phyloP scores from a whole-genome alignment of 2,888 invertebrate species.

The Sarcophaga subvicina region DNA sequence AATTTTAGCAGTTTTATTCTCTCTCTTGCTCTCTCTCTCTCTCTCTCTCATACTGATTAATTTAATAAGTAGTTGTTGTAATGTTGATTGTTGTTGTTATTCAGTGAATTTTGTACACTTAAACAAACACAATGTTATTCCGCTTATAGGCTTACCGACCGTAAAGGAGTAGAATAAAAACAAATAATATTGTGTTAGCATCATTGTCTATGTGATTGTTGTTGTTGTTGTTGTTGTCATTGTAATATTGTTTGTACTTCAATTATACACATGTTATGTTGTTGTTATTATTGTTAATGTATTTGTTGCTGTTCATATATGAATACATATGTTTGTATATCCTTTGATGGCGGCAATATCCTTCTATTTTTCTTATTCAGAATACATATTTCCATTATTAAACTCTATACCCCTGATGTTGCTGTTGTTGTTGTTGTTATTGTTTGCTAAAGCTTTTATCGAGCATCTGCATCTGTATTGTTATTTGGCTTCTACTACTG shows the following conservation, averaged over 20 bases:
- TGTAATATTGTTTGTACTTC: slow-evolving; percentile 30
- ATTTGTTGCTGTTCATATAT: slow-evolving; percentile 17
- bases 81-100: too few species aligned
- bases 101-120: too few species aligned
- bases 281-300: not conserved
- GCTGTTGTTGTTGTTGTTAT: slow-evolving; percentile 1
- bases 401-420: slow-evolving; percentile 3
- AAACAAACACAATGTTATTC: too few species aligned
- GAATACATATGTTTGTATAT: not conserved
- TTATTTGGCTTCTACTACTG: slow-evolving; percentile 1
- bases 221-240: slow-evolving; percentile 7
- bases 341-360: slow-evolving; percentile 47
- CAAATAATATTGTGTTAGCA: too few species aligned
- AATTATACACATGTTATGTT: slow-evolving; percentile 53
- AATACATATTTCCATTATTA: slow-evolving; percentile 46
- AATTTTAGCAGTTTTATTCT: too few species aligned
- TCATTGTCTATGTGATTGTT: too few species aligned
- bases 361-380: slow-evolving; percentile 24
- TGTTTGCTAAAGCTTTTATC: slow-evolving; percentile 4
- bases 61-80: too few species aligned
- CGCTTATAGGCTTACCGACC: too few species aligned
- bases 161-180: too few species aligned
- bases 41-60: too few species aligned
- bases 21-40: too few species aligned
- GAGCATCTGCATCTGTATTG: slow-evolving; percentile 2